Evolutionary conservation across 2,888 invertebrate genomes (phyloP).

Genomic region (Ernsta delagoae): DNA sequence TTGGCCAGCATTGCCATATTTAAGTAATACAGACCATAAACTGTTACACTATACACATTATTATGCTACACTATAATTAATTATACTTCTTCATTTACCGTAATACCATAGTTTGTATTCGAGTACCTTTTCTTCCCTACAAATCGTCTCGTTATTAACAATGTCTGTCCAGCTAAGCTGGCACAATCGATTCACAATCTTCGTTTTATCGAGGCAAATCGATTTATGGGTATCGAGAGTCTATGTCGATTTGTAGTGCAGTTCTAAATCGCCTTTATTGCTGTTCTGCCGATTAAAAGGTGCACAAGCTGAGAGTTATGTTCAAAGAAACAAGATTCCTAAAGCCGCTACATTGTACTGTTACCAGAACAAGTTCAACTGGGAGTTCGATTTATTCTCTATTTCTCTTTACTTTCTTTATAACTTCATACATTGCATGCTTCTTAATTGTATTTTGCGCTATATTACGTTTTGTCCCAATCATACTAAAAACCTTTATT

Average conservation of each 20-base stretch:
- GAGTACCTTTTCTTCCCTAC: neutral
- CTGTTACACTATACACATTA: too few species aligned
- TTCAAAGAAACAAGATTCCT: constrained; percentile 21
- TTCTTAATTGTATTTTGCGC: too few species aligned
- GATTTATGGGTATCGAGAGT: constrained; percentile 32
- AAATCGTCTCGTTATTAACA: constrained; percentile 9
- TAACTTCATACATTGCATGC: neutral
- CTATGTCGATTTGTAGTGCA: constrained; percentile 37
- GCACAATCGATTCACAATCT: constrained; percentile 35
- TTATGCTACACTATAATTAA: neutral
- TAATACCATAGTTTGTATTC: neutral
- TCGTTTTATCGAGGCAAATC: constrained; percentile 36
- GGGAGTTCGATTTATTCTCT: neutral
- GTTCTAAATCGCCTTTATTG: constrained; percentile 38
- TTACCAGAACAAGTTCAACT: constrained; percentile 8
- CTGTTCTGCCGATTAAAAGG: constrained; percentile 36
- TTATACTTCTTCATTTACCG: neutral
- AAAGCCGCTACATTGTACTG: constrained; percentile 18
- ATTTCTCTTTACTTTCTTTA: neutral
- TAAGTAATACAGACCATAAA: too few species aligned
- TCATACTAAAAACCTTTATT: too few species aligned
- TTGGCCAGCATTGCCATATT: too few species aligned
- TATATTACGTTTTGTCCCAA: too few species aligned
- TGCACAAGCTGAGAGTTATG: constrained; percentile 31
- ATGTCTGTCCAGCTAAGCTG: constrained; percentile 22